Evolutionary conservation across 2,113 vertebrate species (phyloP).

Genomic region (Grallaria varia): DNA sequence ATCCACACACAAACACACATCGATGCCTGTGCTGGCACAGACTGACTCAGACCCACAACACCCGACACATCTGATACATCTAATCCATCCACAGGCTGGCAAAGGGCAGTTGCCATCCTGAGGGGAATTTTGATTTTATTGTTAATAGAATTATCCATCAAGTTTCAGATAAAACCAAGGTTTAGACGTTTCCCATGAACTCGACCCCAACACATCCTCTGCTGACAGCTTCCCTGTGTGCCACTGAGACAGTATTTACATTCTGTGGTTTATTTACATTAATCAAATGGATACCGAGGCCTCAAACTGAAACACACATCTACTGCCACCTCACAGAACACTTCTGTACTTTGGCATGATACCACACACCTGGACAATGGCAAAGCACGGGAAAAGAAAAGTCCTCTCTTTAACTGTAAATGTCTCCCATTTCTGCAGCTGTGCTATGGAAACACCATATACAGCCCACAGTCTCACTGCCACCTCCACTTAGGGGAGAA

Average conservation of each 20-base stretch:
- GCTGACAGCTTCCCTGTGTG: background rate
- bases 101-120: background rate
- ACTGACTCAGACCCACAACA: background rate
- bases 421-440: background rate
- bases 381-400: background rate
- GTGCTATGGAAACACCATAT: rapidly evolving
- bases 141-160: background rate
- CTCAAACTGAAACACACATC: background rate
- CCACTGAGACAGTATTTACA: background rate
- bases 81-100: background rate
- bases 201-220: background rate
- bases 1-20: background rate
- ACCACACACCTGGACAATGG: background rate
- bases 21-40: background rate
- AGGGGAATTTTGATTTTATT: background rate
- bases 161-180: background rate
- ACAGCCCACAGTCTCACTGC: background rate
- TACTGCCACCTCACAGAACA: background rate
- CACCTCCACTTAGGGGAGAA: background rate
- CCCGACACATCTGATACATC: background rate
- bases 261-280: background rate
- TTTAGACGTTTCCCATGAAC: background rate
- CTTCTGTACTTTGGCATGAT: rapidly evolving
- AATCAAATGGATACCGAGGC: background rate
- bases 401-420: background rate